phyloP scores from a whole-genome alignment of 1,140 invertebrate genomes.

The Yoshiicerus persimilis region DNA sequence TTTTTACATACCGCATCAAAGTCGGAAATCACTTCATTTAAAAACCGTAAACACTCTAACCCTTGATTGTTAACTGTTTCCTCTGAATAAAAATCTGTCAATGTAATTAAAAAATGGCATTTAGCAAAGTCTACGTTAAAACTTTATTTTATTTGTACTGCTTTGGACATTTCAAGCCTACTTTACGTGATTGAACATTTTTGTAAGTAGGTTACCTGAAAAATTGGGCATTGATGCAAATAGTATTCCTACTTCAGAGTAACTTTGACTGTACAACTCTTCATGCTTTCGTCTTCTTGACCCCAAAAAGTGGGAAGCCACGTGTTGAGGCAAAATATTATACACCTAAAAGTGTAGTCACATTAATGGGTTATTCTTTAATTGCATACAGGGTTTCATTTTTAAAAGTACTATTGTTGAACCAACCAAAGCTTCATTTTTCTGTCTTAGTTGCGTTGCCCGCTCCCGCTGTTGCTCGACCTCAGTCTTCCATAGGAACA shows the following conservation, averaged over 20 bases:
- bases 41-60: constrained; percentile 88
- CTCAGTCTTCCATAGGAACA: constrained; percentile 73
- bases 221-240: constrained; percentile 96
- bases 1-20: constrained; percentile 81
- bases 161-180: no score
- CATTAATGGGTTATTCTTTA: background rate
- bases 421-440: constrained; percentile 87
- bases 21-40: constrained; percentile 97
- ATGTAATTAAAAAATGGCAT: constrained; percentile 48
- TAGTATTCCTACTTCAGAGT: constrained; percentile 85
- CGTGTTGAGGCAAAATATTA: constrained; percentile 74
- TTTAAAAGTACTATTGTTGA: no score
- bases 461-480: constrained; percentile 78
- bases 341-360: constrained; percentile 50
- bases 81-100: constrained; percentile 88
- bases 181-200: no score
- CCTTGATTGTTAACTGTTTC: constrained; percentile 95
- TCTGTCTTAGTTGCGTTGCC: constrained; percentile 78
- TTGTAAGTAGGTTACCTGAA: constrained; percentile 67
- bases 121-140: background rate
- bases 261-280: constrained; percentile 90
- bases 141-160: no score
- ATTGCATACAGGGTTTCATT: background rate
- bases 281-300: constrained; percentile 75
- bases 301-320: constrained; percentile 86